Evolutionary conservation across 2,113 vertebrate species (phyloP).

Genomic region (Pelecanoides urinatrix): DNA sequence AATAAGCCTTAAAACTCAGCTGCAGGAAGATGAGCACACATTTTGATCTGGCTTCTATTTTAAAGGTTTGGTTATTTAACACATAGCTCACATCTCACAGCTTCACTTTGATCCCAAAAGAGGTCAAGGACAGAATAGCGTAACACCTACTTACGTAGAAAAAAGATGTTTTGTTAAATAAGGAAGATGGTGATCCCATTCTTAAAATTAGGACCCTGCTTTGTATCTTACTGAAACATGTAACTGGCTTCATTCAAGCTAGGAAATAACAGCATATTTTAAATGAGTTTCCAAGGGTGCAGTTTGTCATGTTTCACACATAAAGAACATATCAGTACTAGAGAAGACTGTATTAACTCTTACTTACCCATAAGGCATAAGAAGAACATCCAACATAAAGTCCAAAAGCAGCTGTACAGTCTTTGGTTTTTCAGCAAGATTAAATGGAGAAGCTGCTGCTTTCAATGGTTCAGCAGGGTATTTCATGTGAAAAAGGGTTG

Average conservation of each 20-base stretch:
- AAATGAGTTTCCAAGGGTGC: background rate
- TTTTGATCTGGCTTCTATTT: background rate
- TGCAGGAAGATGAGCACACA: background rate
- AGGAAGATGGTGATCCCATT: background rate
- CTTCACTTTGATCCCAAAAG: background rate
- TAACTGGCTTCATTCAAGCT: background rate
- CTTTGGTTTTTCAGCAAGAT: conserved; percentile 96
- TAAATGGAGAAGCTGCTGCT: conserved; percentile 86
- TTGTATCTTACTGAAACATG: background rate
- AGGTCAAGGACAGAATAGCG: background rate
- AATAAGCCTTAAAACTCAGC: background rate
- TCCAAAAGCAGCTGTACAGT: conserved; percentile 95
- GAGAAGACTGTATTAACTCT: background rate
- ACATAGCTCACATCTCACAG: background rate
- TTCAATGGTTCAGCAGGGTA: conserved; percentile 88
- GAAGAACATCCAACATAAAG: conserved; percentile 97
- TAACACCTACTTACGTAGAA: background rate
- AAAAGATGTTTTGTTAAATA: background rate
- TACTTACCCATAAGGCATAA: conserved; percentile 98
- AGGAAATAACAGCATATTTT: background rate
- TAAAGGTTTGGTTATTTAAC: background rate
- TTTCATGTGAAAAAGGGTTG: conserved; percentile 97
- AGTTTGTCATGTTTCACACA: background rate
- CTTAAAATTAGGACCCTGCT: background rate
- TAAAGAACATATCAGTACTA: background rate